These are phyloP conservation scores for Stegophylla sp. DNA, from an alignment of 2,888 invertebrate species.

Conservation along the genomic window DNA sequence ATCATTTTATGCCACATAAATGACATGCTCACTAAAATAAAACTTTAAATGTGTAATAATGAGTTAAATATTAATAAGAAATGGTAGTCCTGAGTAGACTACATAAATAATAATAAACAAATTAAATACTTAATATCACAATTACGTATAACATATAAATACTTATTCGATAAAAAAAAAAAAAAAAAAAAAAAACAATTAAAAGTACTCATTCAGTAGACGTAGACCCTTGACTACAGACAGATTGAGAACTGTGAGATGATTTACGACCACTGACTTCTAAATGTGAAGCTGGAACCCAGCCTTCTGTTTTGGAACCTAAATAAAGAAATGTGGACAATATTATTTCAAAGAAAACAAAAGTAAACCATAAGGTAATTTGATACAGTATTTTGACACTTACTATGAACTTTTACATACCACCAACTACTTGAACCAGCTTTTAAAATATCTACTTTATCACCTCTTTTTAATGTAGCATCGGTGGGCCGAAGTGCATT, in stretches of 20 bases:
- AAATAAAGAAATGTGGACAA: constrained; percentile 63
- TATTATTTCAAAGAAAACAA: not conserved
- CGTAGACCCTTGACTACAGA: constrained; percentile 65
- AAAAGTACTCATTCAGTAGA: constrained; percentile 60
- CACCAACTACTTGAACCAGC: constrained; percentile 96
- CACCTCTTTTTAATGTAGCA: constrained; percentile 88
- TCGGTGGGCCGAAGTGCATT: constrained; percentile 89
- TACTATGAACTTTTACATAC: constrained; percentile 86
- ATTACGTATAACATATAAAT: constrained; percentile 41
- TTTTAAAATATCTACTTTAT: constrained; percentile 86
- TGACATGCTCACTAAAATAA: constrained; percentile 22
- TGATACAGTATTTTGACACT: constrained; percentile 62
- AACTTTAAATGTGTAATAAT: constrained; percentile 26
- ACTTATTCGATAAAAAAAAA: constrained; percentile 21
- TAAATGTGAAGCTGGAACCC: constrained; percentile 93
- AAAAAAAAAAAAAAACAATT: not conserved
- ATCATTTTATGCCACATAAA: constrained; percentile 15
- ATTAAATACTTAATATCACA: constrained; percentile 59
- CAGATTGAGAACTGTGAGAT: constrained; percentile 73
- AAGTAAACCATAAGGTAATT: not conserved
- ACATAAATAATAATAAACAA: constrained; percentile 40
- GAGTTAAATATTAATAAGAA: constrained; percentile 20
- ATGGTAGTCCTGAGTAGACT: constrained; percentile 20
- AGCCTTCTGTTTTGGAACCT: constrained; percentile 80
- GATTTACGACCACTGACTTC: constrained; percentile 74